Percentiles rank a stretch among this genome's conserved stretches.
phyloP scores from a whole-genome alignment of 2,888 invertebrate species.

The Drosophila vallismaia region DNA sequence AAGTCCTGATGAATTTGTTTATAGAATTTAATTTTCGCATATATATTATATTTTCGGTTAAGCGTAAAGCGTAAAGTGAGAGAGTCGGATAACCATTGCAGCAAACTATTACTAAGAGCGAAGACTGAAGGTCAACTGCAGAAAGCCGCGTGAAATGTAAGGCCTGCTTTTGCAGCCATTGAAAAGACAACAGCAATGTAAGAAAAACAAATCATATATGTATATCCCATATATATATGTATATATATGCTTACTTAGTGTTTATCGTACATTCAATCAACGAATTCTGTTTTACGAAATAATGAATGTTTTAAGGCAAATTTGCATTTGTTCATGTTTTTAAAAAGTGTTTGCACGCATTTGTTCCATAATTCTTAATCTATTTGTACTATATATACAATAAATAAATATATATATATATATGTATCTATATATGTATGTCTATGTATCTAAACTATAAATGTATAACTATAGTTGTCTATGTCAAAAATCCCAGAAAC shows the following conservation, averaged over 20 bases:
- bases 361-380: slow-evolving; percentile 35
- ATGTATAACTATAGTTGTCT: slow-evolving; percentile 29
- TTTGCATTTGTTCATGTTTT: slow-evolving; percentile 29
- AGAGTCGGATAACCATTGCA: slow-evolving; percentile 17
- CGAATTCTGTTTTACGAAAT: slow-evolving; percentile 27
- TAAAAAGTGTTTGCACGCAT: slow-evolving; percentile 24
- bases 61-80: slow-evolving; percentile 38
- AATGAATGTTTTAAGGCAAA: slow-evolving; percentile 17
- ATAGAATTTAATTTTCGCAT: slow-evolving; percentile 51
- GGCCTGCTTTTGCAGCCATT: slow-evolving; percentile 58
- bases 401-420: slow-evolving; percentile 20
- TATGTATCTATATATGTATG: slow-evolving; percentile 10
- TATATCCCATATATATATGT: slow-evolving; percentile 1
- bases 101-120: slow-evolving; percentile 59
- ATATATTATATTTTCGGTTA: slow-evolving; percentile 40
- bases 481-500: slow-evolving; percentile 48
- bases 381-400: slow-evolving; percentile 20
- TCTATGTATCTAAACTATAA: slow-evolving; percentile 34
- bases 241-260: slow-evolving; percentile 30
- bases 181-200: slow-evolving; percentile 67
- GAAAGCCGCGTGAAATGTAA: slow-evolving; percentile 30
- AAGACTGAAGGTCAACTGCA: slow-evolving; percentile 77
- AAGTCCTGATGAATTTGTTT: slow-evolving; percentile 53
- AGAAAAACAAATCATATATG: slow-evolving; percentile 37
- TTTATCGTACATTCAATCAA: slow-evolving; percentile 31